These are phyloP conservation scores for Tipula confusa DNA, from an alignment of 2,888 invertebrate species.

Conservation along the genomic window DNA sequence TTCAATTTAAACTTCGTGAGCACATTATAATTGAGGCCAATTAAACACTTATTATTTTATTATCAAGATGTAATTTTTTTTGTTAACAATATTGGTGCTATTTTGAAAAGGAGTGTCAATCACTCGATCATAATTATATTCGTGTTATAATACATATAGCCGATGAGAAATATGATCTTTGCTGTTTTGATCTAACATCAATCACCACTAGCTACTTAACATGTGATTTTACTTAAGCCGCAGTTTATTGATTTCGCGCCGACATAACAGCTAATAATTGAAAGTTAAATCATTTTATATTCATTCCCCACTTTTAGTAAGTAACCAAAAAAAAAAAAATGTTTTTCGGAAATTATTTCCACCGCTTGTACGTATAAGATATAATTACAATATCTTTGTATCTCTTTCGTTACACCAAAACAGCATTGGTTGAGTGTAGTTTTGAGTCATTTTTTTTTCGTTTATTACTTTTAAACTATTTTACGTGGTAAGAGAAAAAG, in stretches of 20 bases:
- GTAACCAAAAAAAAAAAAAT: background rate
- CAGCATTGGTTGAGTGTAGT: background rate
- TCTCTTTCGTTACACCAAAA: background rate
- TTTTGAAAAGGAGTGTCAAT: background rate
- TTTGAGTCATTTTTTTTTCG: background rate
- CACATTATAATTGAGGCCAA: background rate
- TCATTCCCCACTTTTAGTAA: background rate
- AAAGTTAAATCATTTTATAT: constrained; percentile 3
- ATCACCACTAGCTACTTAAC: background rate
- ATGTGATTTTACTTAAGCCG: background rate
- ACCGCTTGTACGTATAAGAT: background rate
- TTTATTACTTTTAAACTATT: background rate
- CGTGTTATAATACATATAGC: no score
- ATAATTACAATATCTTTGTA: background rate
- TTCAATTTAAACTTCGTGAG: background rate
- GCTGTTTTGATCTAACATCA: background rate
- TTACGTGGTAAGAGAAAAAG: background rate
- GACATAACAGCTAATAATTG: background rate
- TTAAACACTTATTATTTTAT: background rate
- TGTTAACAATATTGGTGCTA: background rate
- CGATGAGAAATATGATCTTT: background rate
- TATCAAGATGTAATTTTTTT: background rate
- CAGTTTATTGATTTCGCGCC: background rate
- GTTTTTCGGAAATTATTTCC: background rate
- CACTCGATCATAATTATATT: background rate